A percentile compares a stretch with the other conserved stretches of the same genome.
These are phyloP conservation scores for Paguma larvata DNA, from an alignment of 2,797 vertebrate species.

Conservation along the genomic window DNA sequence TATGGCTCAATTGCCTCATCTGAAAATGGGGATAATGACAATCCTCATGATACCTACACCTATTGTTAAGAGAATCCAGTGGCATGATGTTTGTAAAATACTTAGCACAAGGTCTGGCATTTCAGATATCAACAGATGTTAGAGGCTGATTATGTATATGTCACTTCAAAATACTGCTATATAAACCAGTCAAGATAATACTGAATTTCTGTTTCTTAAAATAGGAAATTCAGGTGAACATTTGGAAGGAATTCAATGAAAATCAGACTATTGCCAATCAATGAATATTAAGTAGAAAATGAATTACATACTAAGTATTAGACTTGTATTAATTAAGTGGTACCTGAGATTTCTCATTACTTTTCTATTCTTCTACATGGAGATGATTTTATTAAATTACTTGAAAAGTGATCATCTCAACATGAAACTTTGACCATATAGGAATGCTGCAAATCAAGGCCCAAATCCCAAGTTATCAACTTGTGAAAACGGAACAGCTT, in stretches of 20 bases:
- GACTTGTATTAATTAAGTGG: not conserved
- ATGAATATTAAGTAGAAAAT: constrained; percentile 38
- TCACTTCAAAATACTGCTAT: not conserved
- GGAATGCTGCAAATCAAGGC: constrained; percentile 81
- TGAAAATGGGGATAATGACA: not conserved
- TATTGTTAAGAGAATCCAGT: not conserved
- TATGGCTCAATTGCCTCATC: not conserved
- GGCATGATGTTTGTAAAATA: not conserved
- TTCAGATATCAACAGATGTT: not conserved
- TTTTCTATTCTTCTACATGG: constrained; percentile 31
- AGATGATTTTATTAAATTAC: constrained; percentile 72
- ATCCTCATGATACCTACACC: not conserved
- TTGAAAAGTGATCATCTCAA: constrained; percentile 69
- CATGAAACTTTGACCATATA: constrained; percentile 72
- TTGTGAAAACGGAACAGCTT: constrained; percentile 88
- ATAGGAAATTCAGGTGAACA: constrained; percentile 7
- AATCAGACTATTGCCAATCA: not conserved
- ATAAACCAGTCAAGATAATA: not conserved
- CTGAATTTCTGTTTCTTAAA: constrained; percentile 6
- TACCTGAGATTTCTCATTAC: constrained; percentile 47
- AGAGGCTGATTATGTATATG: not conserved
- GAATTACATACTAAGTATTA: not conserved
- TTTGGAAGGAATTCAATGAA: not conserved
- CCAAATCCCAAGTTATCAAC: constrained; percentile 79
- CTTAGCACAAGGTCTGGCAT: not conserved